phyloP scores from a whole-genome alignment of 2,113 vertebrate species.

The Egretta garzetta region DNA sequence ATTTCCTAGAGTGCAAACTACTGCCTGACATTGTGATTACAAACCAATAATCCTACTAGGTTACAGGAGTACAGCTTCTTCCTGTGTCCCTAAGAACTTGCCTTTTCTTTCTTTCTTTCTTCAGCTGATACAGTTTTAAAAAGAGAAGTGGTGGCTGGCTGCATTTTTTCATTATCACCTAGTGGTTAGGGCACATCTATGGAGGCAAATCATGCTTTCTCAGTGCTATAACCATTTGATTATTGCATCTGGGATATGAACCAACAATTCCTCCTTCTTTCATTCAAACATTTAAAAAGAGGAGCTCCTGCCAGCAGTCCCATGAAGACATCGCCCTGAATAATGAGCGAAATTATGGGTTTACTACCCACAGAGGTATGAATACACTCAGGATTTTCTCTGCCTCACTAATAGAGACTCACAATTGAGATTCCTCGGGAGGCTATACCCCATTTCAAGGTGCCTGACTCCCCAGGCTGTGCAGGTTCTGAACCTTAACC shows the following conservation, averaged over 20 bases:
- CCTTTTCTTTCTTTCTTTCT: not conserved
- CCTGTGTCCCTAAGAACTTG: not conserved
- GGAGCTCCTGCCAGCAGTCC: not conserved
- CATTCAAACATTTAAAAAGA: not conserved
- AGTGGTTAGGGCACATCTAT: not conserved
- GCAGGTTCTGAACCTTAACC: not conserved
- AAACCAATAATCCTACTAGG: not conserved
- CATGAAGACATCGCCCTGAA: not conserved
- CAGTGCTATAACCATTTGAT: not conserved
- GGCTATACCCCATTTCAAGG: not conserved
- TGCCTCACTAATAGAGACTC: not conserved
- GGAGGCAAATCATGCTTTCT: rapidly evolving
- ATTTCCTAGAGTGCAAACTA: not conserved
- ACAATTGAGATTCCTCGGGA: not conserved
- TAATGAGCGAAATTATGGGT: not conserved
- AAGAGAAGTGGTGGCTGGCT: not conserved
- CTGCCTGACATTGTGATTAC: not conserved
- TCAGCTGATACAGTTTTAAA: not conserved
- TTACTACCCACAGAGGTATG: not conserved
- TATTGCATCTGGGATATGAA: not conserved
- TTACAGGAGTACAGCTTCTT: not conserved
- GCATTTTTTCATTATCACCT: not conserved
- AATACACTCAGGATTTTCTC: not conserved
- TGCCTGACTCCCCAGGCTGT: no score
- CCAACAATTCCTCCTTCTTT: not conserved